phyloP scores from a whole-genome alignment of 2,888 invertebrate species.

The Papilio demoleus region DNA sequence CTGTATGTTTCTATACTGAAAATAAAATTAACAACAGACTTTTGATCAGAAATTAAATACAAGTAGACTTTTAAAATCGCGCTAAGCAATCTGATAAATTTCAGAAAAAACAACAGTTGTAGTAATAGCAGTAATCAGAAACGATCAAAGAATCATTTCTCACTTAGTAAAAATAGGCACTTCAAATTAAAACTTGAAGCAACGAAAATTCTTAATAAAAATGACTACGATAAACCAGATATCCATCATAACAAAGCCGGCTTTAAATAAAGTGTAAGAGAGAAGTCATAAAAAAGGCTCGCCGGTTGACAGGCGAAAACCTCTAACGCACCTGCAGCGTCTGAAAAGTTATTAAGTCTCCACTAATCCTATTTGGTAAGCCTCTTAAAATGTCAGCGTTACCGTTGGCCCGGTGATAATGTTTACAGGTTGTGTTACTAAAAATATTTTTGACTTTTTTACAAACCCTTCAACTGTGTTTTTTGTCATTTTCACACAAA shows the following conservation, averaged over 20 bases:
- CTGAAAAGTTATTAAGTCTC: slow-evolving; percentile 59
- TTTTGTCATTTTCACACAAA: background rate
- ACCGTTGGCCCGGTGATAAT: slow-evolving; percentile 30
- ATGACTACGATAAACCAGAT: slow-evolving; percentile 2
- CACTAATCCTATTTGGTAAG: slow-evolving; percentile 60
- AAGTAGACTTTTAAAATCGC: no score
- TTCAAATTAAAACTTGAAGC: background rate
- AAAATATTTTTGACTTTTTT: slow-evolving; percentile 14
- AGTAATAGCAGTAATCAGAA: no score
- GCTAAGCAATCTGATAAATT: no score
- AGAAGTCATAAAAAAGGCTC: slow-evolving; percentile 39
- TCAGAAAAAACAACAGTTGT: no score
- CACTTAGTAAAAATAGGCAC: no score
- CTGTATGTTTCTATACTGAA: background rate
- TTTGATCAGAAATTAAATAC: no score
- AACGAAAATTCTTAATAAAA: background rate
- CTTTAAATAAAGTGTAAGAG: slow-evolving; percentile 27
- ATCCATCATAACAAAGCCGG: slow-evolving; percentile 16
- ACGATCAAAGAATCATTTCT: no score
- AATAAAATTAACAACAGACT: background rate
- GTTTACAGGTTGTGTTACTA: slow-evolving; percentile 10
- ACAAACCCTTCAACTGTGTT: background rate
- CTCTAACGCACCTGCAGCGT: slow-evolving; percentile 51
- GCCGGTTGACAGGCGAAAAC: slow-evolving; percentile 52
- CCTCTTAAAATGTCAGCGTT: slow-evolving; percentile 66